Base-by-base conservation (phyloP, 2,888 invertebrate species). In the Chrysodeixis includens region DNA sequence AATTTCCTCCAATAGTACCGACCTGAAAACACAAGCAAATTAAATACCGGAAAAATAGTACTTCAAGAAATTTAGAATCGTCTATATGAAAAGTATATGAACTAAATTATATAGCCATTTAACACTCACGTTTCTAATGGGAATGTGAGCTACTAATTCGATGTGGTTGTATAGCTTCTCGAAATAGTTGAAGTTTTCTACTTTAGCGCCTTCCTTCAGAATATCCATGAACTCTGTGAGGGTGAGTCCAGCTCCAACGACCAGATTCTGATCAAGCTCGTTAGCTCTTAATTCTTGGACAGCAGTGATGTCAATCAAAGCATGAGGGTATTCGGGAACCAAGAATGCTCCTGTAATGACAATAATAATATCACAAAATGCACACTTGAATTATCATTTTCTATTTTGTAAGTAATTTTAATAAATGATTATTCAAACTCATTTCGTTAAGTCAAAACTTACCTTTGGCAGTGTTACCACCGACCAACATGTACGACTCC, bases 381-480 rank as follows among this genome's bases (percentile, higher is more conserved):
- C n/a, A n/a, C n/a, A n/a, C n/a, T n/a, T n/a, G n/a, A n/a, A n/a
- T n/a, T n/a, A n/a, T n/a, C n/a, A n/a, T n/a, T n/a, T n/a, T n/a
- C n/a, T n/a, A n/a, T n/a, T n/a, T n/a, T n/a, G n/a, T n/a, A n/a
- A n/a, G n/a, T n/a, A n/a, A n/a, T n/a, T n/a, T n/a, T n/a, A n/a
- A n/a, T n/a, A n/a, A n/a, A n/a, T n/a, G n/a, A n/a, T n/a, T n/a
- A n/a, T n/a, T n/a, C n/a, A n/a, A n/a, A n/a, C n/a, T n/a, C n/a
- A n/a, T n/a, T n/a, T n/a, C n/a, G n/a, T n/a, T n/a, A n/a, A n/a
- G 32, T n/a, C 14, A 30, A n/a, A 9, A 18, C 20, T 62, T 82
- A 91, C 97, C 97, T 88, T 95, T 96, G 8, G 96, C 96, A 6
- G 97, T 97, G 83, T 97, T 97, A 49, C 97, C 97, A 49, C 95